Evolutionary conservation across 92 coral and sea anemone genomes (phyloP).

Genomic region (Galaxea fascicularis): DNA sequence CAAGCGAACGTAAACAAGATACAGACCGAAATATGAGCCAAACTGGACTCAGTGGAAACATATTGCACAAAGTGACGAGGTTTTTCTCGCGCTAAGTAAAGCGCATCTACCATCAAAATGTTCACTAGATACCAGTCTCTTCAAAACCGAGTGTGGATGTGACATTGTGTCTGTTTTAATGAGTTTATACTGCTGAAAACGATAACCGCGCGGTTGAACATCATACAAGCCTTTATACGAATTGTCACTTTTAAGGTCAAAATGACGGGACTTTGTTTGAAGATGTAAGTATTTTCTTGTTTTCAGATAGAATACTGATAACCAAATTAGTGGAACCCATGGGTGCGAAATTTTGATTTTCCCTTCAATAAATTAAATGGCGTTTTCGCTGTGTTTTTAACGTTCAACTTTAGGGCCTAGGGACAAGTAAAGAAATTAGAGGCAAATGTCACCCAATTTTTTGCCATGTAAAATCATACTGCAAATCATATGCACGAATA

Average conservation of each 20-base stretch:
- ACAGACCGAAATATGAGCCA: background rate
- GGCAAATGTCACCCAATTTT: constrained; percentile 10
- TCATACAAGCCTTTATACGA: background rate
- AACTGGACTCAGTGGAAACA: background rate
- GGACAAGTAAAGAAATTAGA: too few relatives aligned
- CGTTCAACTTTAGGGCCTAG: background rate
- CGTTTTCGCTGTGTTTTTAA: constrained; percentile 6
- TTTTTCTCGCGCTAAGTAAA: background rate
- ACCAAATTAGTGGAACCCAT: too few relatives aligned
- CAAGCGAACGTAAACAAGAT: background rate
- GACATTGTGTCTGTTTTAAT: background rate
- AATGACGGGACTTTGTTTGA: background rate
- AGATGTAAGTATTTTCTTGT: too few relatives aligned
- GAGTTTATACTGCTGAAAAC: background rate
- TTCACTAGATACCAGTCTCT: background rate
- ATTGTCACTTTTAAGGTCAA: background rate
- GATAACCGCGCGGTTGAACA: constrained; percentile 2
- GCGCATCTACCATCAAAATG: background rate
- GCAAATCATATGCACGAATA: too few relatives aligned
- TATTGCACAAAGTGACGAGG: background rate
- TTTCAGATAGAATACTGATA: too few relatives aligned
- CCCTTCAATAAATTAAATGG: background rate
- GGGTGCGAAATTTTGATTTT: background rate
- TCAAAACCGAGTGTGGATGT: constrained; percentile 4
- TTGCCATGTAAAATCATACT: too few relatives aligned